Evolutionary conservation across 2,113 vertebrate genomes (phyloP).

Genomic region (human (Homo sapiens)): GRCh38 chr9:97476501-97477000

Average conservation of each 20-base stretch:
- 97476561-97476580: too few relatives aligned
- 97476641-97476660: conserved; percentile 32
- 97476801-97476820: background rate
- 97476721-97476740: background rate
- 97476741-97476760: background rate
- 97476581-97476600: too few relatives aligned
- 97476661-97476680: background rate
- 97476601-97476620: background rate
- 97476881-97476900: background rate
- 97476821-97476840: background rate
- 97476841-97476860: background rate
- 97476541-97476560: too few relatives aligned
- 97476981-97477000: background rate
- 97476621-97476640: background rate
- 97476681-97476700: background rate
- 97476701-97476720: background rate
- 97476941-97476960: background rate
- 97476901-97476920: background rate
- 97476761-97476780: conserved; percentile 7
- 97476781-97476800: background rate
- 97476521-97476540: too few relatives aligned
- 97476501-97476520: too few relatives aligned
- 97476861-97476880: background rate
- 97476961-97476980: background rate
- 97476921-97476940: background rate